phyloP scores from a whole-genome alignment of 2,888 invertebrate species.

The Trichogramma dendrolimi region DNA sequence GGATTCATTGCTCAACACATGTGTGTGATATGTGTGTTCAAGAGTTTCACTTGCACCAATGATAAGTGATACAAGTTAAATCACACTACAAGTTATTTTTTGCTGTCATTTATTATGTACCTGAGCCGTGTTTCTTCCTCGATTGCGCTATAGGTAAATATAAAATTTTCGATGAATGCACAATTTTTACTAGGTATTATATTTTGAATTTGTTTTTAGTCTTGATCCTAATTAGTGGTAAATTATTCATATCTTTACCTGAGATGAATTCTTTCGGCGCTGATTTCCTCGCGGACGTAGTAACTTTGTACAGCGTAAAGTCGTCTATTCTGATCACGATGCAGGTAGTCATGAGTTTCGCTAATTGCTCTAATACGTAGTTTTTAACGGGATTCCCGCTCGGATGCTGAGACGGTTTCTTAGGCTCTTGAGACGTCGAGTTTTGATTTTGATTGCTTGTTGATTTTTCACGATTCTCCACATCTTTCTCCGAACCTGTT shows the following conservation, averaged over 20 bases:
- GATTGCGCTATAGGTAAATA: slow-evolving; percentile 48
- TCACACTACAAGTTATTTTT: slow-evolving; percentile 35
- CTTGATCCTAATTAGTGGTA: slow-evolving; percentile 14
- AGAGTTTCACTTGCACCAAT: too few relatives aligned
- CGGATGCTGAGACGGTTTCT: slow-evolving; percentile 40
- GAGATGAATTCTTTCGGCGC: slow-evolving; percentile 76
- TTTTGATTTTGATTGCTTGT: slow-evolving; percentile 38
- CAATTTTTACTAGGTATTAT: too few relatives aligned
- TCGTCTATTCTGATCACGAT: slow-evolving; percentile 86
- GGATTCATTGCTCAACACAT: too few relatives aligned
- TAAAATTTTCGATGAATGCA: slow-evolving; percentile 31
- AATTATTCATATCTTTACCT: slow-evolving; percentile 53
- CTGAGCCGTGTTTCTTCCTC: slow-evolving; percentile 50
- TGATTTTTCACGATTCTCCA: slow-evolving; percentile 40
- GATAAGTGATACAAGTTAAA: slow-evolving; percentile 18
- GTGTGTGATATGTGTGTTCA: too few relatives aligned
- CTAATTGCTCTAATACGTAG: slow-evolving; percentile 68
- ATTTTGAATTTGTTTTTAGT: slow-evolving; percentile 5
- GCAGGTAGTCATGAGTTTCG: slow-evolving; percentile 88
- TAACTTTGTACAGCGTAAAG: slow-evolving; percentile 81
- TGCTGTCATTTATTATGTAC: slow-evolving; percentile 38
- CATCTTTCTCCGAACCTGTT: slow-evolving; percentile 32
- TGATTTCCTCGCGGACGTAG: slow-evolving; percentile 70
- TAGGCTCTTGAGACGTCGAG: slow-evolving; percentile 38
- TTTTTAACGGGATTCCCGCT: slow-evolving; percentile 60